A percentile compares a stretch with the other conserved stretches of the same genome.
These are phyloP conservation scores for Trimorus sp. DNA, from an alignment of 2,888 invertebrate species.

Conservation along the genomic window DNA sequence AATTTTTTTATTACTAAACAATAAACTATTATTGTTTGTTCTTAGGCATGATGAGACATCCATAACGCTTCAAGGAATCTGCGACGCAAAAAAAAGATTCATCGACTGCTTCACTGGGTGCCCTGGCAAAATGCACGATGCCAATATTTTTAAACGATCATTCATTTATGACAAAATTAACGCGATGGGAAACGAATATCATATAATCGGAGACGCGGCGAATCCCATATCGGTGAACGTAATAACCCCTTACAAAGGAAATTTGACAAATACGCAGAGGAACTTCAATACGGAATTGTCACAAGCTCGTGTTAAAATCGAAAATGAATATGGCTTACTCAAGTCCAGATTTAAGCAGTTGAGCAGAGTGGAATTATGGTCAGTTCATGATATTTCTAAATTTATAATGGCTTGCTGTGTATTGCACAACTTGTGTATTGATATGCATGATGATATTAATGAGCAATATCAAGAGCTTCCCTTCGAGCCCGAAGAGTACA, in stretches of 20 bases:
- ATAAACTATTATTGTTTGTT: background rate
- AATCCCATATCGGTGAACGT: background rate
- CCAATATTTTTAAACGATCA: conserved; percentile 1
- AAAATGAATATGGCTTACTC: conserved; percentile 7
- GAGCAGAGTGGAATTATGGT: background rate
- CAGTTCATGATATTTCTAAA: conserved; percentile 11
- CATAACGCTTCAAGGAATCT: conserved; percentile 10
- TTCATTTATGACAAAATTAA: conserved; percentile 4
- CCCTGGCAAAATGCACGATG: conserved; percentile 15
- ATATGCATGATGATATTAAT: conserved; percentile 13
- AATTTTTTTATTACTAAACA: no score
- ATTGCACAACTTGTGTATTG: conserved; percentile 29
- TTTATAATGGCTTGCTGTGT: conserved; percentile 39
- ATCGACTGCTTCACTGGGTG: conserved; percentile 9
- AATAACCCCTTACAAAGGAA: background rate
- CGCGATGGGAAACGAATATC: conserved; percentile 7
- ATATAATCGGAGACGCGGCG: conserved; percentile 9
- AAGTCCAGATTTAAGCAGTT: conserved; percentile 5
- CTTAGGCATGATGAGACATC: conserved; percentile 11
- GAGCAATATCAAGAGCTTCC: conserved; percentile 17
- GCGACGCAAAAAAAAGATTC: conserved; percentile 2
- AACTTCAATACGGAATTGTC: conserved; percentile 4
- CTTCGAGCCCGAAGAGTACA: conserved; percentile 24
- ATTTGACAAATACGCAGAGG: background rate
- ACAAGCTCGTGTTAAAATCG: conserved; percentile 2